These are phyloP conservation scores for Ciconia boyciana DNA, from an alignment of 2,113 vertebrate species.

Conservation along the genomic window DNA sequence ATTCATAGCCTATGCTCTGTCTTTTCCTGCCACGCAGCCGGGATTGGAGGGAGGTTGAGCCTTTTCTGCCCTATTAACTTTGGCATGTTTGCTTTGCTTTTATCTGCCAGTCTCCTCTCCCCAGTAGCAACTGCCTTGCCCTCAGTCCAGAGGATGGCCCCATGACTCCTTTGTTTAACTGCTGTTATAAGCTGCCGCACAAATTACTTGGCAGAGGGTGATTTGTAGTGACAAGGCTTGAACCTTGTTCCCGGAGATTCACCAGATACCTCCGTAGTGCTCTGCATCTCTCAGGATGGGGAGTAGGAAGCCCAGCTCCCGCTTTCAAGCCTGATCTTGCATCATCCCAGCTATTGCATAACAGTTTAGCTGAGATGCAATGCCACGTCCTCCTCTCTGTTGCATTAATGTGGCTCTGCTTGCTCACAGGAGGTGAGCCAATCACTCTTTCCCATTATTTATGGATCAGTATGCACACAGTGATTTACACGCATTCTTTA, in stretches of 20 bases:
- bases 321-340: conserved; percentile 47
- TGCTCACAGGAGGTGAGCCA: neutral
- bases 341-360: conserved; percentile 53
- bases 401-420: neutral
- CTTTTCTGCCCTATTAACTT: conserved; percentile 66
- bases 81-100: conserved; percentile 71
- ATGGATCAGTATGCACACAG: neutral
- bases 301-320: conserved; percentile 53
- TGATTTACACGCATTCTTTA: neutral
- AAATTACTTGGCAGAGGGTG: conserved; percentile 70
- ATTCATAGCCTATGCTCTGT: neutral
- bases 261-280: conserved; percentile 71
- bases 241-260: conserved; percentile 68
- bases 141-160: conserved; percentile 56
- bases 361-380: neutral
- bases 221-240: conserved; percentile 76
- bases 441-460: neutral
- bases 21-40: neutral
- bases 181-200: conserved; percentile 70
- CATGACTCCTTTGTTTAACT: conserved; percentile 69
- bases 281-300: conserved; percentile 35
- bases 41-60: conserved; percentile 8
- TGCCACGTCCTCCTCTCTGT: neutral
- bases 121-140: conserved; percentile 64
- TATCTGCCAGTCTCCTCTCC: conserved; percentile 58